Base-by-base conservation (phyloP, 2,888 invertebrate species). In the Drosophila borealis region DNA sequence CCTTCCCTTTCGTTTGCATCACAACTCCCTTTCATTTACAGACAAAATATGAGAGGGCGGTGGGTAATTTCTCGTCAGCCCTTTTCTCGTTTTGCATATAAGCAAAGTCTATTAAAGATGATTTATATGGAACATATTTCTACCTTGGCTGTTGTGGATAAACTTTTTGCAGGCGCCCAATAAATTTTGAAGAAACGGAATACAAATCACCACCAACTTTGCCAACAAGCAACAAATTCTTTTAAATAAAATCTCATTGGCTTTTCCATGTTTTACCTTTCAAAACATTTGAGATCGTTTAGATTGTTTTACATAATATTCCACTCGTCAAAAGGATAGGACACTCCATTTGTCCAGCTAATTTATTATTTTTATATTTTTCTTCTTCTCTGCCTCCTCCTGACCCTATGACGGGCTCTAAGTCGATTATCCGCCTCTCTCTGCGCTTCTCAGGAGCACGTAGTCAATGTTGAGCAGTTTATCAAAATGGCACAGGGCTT, bases 51-150 rank as follows among this genome's bases (percentile, higher is more conserved):
- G 74, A 37, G 44, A 48, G 39, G 60, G 49, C 36, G 41, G 25
- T 66, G 42, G 34, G 34, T 41, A 53, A 70, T 60, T 69, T 53
- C 45, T 63, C 63, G 37, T 49, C 56, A 53, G 45, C 54, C 37
- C 21, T 49, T 48, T 37, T 13, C 19, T 37, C 34, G 34, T 14
- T 56, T 41, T 64, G 36, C 60, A 42, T 70, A 49, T 39, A 39
- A 44, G 33, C 37, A 59, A 55, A 65, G 76, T 65, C 61, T 54
- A 65, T 74, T 74, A 66, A 54, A 66, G 5, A 62, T 74, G 60
- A 75, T 75, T 74, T 75, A 73, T 75, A 45, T 39, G 45, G 13
- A 53, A 21, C 41, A 50, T 21, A 53, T 56, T 51, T 45, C 44
- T 33, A 42, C 56, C 33, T 60, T 60, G 37, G n/a, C 53, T 53